Conservation (phyloP, 2,797 vertebrate genomes). For the Chelon auratus region DNA sequence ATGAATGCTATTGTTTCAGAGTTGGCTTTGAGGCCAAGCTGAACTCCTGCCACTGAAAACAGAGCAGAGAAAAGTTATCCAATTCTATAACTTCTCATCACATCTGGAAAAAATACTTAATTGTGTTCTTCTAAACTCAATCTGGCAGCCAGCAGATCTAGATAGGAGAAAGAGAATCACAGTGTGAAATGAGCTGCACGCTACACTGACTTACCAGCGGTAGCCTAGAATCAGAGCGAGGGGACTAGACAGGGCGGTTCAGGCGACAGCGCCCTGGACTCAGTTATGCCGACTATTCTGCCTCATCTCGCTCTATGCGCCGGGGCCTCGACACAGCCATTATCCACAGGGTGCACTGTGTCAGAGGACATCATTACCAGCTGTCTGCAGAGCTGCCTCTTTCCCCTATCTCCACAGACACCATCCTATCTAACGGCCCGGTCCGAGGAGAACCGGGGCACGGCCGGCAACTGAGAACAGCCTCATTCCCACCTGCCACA, state of each 20-base stretch:
- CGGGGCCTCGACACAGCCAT: conserved; percentile 62
- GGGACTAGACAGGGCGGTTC: conserved; percentile 69
- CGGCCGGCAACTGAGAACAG: conserved; percentile 73
- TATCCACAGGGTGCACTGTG: conserved; percentile 66
- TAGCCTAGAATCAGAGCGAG: conserved; percentile 61
- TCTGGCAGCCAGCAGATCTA: conserved; percentile 70
- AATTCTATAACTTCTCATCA: conserved; percentile 64
- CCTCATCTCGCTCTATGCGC: conserved; percentile 50
- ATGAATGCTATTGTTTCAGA: conserved; percentile 33
- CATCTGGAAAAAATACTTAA: conserved; percentile 73
- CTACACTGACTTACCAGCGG: conserved; percentile 61
- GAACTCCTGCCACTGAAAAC: conserved; percentile 43
- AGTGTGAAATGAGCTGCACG: conserved; percentile 78
- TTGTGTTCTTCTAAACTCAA: conserved; percentile 72
- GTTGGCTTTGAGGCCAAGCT: conserved; percentile 24
- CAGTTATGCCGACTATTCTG: conserved; percentile 57
- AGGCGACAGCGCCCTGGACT: conserved; percentile 51
- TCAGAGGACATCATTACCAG: conserved; percentile 81
- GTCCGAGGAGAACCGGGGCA: conserved; percentile 51
- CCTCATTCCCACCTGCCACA: conserved; percentile 84
- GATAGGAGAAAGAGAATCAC: conserved; percentile 73
- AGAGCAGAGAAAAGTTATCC: conserved; percentile 46
- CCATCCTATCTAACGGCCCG: conserved; percentile 59
- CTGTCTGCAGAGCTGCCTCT: conserved; percentile 68
- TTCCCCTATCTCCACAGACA: conserved; percentile 61